A percentile compares a stretch with the other conserved stretches of the same genome.
Evolutionary conservation across 2,888 invertebrate genomes (phyloP).

Genomic region (Proisotoma minuta): DNA sequence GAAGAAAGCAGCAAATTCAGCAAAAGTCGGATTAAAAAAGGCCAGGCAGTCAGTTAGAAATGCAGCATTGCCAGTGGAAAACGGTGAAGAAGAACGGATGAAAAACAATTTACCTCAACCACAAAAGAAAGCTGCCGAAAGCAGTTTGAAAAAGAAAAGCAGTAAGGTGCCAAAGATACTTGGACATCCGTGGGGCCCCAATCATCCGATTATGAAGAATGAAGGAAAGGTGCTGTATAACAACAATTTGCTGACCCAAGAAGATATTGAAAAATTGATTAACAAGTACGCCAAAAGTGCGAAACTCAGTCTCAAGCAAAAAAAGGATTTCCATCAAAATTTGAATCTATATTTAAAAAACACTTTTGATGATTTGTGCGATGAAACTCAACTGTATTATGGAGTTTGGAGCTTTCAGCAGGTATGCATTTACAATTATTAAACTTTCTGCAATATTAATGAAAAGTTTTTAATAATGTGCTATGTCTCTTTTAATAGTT

Average conservation of each 20-base stretch:
- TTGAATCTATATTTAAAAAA: not conserved
- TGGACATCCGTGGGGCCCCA: not conserved
- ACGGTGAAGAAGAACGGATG: too few relatives aligned
- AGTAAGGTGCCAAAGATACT: too few relatives aligned
- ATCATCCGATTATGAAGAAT: not conserved
- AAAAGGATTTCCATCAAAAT: not conserved
- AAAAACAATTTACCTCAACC: too few relatives aligned
- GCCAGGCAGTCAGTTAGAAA: too few relatives aligned
- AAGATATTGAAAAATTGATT: not conserved
- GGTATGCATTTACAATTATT: not conserved
- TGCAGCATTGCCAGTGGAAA: too few relatives aligned
- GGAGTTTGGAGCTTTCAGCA: not conserved
- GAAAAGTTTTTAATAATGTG: not conserved
- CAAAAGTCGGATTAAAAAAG: too few relatives aligned
- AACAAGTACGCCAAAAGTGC: not conserved
- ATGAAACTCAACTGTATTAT: not conserved
- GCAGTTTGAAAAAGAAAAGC: too few relatives aligned
- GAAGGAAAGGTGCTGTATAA: not conserved
- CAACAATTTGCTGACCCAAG: not conserved
- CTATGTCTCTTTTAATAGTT: not conserved
- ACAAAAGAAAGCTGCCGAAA: too few relatives aligned
- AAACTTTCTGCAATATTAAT: not conserved
- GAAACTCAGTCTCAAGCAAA: not conserved
- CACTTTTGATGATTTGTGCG: not conserved
- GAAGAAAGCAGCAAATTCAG: too few relatives aligned